Base-by-base conservation (phyloP, 2,113 vertebrate genomes). In the Erythrocercus mccallii region DNA sequence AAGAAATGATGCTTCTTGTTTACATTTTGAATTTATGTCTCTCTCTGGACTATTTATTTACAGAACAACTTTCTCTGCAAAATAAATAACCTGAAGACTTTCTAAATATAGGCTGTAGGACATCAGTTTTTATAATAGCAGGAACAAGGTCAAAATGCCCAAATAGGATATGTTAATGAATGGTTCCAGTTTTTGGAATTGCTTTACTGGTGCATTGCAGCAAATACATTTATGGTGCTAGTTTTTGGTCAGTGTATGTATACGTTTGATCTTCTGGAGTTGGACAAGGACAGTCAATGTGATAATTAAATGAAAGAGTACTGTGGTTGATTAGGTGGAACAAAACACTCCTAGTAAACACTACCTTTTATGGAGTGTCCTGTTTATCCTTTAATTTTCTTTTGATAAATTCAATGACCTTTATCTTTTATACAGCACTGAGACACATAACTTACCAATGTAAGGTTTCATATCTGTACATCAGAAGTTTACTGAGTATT, bases 191-290 rank as follows among this genome's bases (percentile, higher is more conserved):
- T 91, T 44, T 81, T 6, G 2, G 71, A 94, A 82, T 62, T 77
- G 38, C 30, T 92, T 85, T 85, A 16, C 27, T 95, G 50, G 35
- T 88, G 62, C 87, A 95, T 73, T 96, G 87, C 90, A 95, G 84
- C 24, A 91, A 92, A 86, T 31, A n/a, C 40, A 60, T 65, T 91
- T 89, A 77, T 62, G 58, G 28, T 71, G 15, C 31, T 73, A 62
- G 24, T 13, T 89, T 90, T 84, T 76, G 31, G 37, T 91, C 51
- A 72, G 24, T 60, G 23, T 69, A 51, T 24, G 19, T 20, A 51
- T 14, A 42, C 21, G 33, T 68, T 84, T 86, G 22, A 40, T 86
- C 33, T 61, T 86, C 33, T 86, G 8, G 25, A 89, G 8, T 33
- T 79, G 28, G 37, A 69, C 31, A 94, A 68, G 72, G 64, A n/a